phyloP scores from a whole-genome alignment of 1,140 invertebrate species.

The Oedothorax gibbosus region DNA sequence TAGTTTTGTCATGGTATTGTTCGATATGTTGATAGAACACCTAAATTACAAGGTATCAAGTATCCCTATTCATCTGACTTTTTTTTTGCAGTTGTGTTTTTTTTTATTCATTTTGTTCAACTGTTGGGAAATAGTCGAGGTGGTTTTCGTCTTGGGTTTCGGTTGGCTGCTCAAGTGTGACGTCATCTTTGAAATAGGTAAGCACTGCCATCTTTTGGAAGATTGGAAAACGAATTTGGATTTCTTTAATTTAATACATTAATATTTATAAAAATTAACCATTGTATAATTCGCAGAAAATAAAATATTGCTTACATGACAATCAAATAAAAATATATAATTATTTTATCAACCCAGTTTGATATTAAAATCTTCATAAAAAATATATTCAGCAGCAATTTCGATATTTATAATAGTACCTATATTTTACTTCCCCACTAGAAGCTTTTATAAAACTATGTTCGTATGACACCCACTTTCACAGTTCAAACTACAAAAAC shows the following conservation, averaged over 20 bases:
- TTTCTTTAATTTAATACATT: too few species aligned
- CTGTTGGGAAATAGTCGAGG: constrained; percentile 26
- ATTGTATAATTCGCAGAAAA: neutral
- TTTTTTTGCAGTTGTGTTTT: constrained; percentile 8
- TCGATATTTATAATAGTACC: too few species aligned
- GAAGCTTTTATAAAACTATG: too few species aligned
- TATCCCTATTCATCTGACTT: constrained; percentile 43
- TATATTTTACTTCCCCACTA: too few species aligned
- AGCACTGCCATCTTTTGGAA: constrained; percentile 38
- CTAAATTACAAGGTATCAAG: constrained; percentile 59
- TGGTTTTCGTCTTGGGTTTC: constrained; percentile 52
- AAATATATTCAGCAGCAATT: too few species aligned
- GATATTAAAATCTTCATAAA: too few species aligned
- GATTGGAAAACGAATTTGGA: neutral
- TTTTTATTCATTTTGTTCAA: constrained; percentile 45
- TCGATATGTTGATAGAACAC: constrained; percentile 48
- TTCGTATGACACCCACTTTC: too few species aligned
- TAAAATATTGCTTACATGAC: too few species aligned
- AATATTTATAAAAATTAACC: too few species aligned
- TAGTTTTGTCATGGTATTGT: constrained; percentile 56
- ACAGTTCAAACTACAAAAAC: too few species aligned
- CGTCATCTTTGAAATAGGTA: constrained; percentile 24
- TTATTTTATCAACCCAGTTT: too few species aligned
- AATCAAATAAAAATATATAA: too few species aligned
- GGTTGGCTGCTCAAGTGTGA: constrained; percentile 50